Evolutionary conservation across 1,140 invertebrate genomes (phyloP), one percentile per base, ranked within the genome.

Genomic region (Eupristina koningsbergeri): DNA sequence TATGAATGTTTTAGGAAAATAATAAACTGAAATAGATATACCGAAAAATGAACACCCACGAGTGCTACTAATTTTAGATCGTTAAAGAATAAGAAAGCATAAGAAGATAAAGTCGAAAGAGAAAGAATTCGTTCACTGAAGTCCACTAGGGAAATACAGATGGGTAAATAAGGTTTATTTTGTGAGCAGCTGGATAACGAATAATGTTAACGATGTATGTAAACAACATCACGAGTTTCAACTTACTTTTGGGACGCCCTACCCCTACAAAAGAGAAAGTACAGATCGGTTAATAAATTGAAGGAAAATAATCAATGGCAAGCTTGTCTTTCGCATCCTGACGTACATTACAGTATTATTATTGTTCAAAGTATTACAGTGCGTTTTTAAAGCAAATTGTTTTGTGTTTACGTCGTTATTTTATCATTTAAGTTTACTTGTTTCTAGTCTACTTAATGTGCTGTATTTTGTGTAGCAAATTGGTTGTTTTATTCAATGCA

Each of bases 191-290:
- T 88, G 87, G 87, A 87, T 87, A 88, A 88, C 85, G 87, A 64
- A 67, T 76, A 82, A 76, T 90, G 91, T 92, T 91, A 91, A 90
- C 89, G 89, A 91, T 91, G 91, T 89, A 86, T 88, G 89, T 86
- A 89, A 85, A 85, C 61, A 81, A 81, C 47, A 81, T 86, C 88
- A 89, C 89, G 88, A 88, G 76, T 82, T 77, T 90, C 88, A 91
- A 92, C 92, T 92, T 92, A 92, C 92, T 92, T 92, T 92, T 92
- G 92, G 90, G 92, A 92, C 88, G 92, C 91, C 89, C 92, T 92
- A 92, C 91, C 91, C 92, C 92, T 92, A 92, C 89, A 92, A 92
- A 92, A 92, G 87, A 92, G 89, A 92, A 92, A 92, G 89, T 87
- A 91, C 85, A 92, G 83, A 85, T 88, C 87, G 81, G 91, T 92